Evolutionary conservation across 37 sponge, comb jelly and placozoan species (phyloP).

Genomic region (Beroe forskalii): DNA sequence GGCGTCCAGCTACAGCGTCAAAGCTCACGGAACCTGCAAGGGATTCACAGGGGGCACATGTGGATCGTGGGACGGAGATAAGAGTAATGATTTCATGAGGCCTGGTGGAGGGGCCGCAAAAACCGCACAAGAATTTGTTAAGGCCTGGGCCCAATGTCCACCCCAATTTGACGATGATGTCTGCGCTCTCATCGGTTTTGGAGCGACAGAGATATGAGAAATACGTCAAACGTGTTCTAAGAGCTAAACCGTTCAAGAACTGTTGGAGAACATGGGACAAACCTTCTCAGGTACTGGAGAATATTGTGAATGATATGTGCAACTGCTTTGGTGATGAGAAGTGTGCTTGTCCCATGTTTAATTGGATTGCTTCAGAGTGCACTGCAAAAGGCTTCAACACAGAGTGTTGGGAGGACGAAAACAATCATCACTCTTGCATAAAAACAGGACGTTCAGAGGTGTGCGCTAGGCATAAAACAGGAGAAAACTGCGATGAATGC

Average conservation of each 20-base stretch:
- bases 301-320: not conserved
- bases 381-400: not conserved
- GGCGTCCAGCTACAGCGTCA: conserved; percentile 10
- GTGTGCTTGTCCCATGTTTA: conserved; percentile 3
- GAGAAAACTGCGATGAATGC: too few species aligned
- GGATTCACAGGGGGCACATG: not conserved
- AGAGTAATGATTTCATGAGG: not conserved
- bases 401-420: not conserved
- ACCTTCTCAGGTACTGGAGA: not conserved
- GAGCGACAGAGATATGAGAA: too few species aligned
- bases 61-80: not conserved
- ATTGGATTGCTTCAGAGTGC: not conserved
- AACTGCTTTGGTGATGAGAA: not conserved
- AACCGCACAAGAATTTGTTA: too few species aligned
- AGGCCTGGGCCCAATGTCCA: too few species aligned
- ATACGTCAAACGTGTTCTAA: too few species aligned
- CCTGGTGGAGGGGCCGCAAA: conserved; percentile 9
- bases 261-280: too few species aligned
- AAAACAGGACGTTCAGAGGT: too few species aligned
- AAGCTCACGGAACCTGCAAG: conserved; percentile 43
- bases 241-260: too few species aligned
- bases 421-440: too few species aligned
- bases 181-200: too few species aligned
- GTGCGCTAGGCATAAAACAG: too few species aligned
- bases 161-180: too few species aligned